Evolutionary conservation across 2,797 vertebrate genomes (phyloP), one percentile per base, ranked within the genome.

Genomic region (Macroramphosus scolopax): DNA sequence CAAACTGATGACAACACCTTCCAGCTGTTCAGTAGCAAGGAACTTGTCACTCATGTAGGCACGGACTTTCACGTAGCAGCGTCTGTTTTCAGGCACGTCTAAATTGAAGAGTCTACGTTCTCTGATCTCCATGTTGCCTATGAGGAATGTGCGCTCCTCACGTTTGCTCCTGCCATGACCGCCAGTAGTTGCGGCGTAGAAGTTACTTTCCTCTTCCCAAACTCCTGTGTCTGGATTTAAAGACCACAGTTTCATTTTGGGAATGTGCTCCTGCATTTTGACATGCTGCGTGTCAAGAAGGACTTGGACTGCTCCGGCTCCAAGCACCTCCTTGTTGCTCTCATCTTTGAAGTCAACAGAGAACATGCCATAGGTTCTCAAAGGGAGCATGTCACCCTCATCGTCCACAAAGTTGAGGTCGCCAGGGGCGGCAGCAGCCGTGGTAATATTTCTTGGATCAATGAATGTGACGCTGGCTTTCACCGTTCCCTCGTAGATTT

Each of bases 361-460:
- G 42, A 99, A 98, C 96, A 98, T 98, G 14, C 97, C 97, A 0
- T 98, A 99, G 17, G 96, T 98, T 62, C 95, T 85, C 50, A 98
- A 87, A 0, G 93, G 95, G 1, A 92, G 85, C 47, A 96, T 87
- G 17, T 96, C 93, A 0, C 97, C 96, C 3, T 93, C 91, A 0
- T 86, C 28, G 0, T 94, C 63, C 26, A 93, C 74, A 30, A 94
- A 99, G 73, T 92, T 95, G 52, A 99, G 92, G 83, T 99, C 96
- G 0, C 94, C 97, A 28, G 97, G 92, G 18, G 95, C 84, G 0
- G 94, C 89, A 0, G 87, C 52, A 0, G 92, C 94, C 0, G 90
- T 93, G 0, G 84, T 85, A 59, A 97, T 68, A 41, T 97, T 95
- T 56, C 97, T 87, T 2, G 97, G 96, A 51, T 99, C 97, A 42